Evolutionary conservation across 2,797 vertebrate species (phyloP).

Genomic region (Chaunax sp.): DNA sequence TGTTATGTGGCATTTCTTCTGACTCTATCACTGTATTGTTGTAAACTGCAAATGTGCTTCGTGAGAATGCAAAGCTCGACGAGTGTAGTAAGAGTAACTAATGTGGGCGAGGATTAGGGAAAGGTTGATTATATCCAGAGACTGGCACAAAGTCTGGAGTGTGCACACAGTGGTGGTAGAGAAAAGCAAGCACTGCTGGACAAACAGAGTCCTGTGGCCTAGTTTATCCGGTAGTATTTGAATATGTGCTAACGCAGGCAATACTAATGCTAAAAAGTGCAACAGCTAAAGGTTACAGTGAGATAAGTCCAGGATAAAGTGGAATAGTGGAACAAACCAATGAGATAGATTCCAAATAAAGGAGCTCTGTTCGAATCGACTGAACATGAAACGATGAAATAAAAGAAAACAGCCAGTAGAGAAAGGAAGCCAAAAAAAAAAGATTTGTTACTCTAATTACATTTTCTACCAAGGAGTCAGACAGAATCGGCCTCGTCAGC

Average conservation of each 20-base stretch:
- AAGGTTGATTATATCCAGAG: not conserved
- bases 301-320: not conserved
- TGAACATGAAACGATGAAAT: not conserved
- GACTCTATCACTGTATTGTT: not conserved
- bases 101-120: too few species aligned
- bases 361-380: not conserved
- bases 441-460: constrained; percentile 64
- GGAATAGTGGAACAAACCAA: not conserved
- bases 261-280: not conserved
- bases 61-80: not conserved
- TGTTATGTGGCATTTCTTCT: not conserved
- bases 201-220: not conserved
- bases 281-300: not conserved
- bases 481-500: constrained; percentile 71
- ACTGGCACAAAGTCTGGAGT: too few species aligned
- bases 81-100: too few species aligned
- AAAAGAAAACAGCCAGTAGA: not conserved
- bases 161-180: too few species aligned
- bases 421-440: constrained; percentile 5
- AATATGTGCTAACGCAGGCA: not conserved
- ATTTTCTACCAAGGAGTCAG: constrained; percentile 60
- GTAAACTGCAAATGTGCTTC: not conserved
- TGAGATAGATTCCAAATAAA: constrained; percentile 1
- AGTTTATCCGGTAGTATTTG: not conserved
- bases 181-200: not conserved